phyloP scores from a whole-genome alignment of 1,140 invertebrate genomes.

The Lucilia sericata region DNA sequence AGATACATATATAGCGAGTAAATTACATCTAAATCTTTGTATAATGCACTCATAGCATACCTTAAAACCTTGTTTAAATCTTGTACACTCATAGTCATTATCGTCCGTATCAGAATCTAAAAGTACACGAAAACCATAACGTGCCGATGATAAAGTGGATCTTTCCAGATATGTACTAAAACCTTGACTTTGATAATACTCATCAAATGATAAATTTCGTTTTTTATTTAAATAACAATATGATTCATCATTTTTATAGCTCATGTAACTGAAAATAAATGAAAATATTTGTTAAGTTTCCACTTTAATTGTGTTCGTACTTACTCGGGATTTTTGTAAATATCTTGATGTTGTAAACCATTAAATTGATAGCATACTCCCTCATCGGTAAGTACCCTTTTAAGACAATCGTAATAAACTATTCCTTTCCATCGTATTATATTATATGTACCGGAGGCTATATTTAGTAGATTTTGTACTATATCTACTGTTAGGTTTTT shows the following conservation, averaged over 20 bases:
- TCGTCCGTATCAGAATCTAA: conserved; percentile 60
- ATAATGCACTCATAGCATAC: too few relatives aligned
- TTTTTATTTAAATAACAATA: conserved; percentile 49
- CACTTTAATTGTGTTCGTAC: conserved; percentile 48
- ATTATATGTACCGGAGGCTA: too few relatives aligned
- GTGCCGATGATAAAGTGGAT: conserved; percentile 67
- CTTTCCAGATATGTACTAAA: conserved; percentile 69
- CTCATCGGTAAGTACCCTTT: conserved; percentile 74
- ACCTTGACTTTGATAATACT: conserved; percentile 65
- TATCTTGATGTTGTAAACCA: conserved; percentile 72
- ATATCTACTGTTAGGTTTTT: too few relatives aligned
- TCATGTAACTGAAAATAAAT: conserved; percentile 51
- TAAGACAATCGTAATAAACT: too few relatives aligned
- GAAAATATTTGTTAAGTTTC: too few relatives aligned
- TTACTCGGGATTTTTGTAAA: conserved; percentile 59
- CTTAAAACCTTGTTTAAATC: conserved; percentile 70
- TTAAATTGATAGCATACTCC: conserved; percentile 80
- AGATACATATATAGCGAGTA: background rate
- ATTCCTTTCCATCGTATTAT: too few relatives aligned
- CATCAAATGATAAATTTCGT: conserved; percentile 68
- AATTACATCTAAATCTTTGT: too few relatives aligned
- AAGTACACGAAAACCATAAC: conserved; percentile 67
- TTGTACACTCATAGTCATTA: conserved; percentile 69
- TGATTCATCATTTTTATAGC: conserved; percentile 51
- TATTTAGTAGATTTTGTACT: too few relatives aligned